These are phyloP conservation scores for Tadarida brasiliensis DNA, from an alignment of 2,797 vertebrate species.

Conservation along the genomic window DNA sequence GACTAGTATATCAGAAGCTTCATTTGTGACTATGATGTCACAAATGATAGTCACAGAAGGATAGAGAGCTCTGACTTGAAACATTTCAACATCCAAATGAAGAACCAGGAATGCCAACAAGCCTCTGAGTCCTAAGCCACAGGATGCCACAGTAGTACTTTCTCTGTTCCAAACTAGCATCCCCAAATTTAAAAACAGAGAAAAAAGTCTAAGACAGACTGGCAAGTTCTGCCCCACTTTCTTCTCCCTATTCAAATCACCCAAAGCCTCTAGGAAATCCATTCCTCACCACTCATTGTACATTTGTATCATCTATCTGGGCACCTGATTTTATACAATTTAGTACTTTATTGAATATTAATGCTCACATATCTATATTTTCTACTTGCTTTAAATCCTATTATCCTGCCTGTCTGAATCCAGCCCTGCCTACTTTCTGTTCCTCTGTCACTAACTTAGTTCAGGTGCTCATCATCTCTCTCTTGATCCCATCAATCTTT, in stretches of 20 bases:
- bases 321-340: background rate
- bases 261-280: background rate
- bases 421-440: background rate
- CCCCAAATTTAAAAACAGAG: constrained; percentile 21
- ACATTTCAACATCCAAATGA: constrained; percentile 2
- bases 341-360: background rate
- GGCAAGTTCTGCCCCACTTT: background rate
- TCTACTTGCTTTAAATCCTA: background rate
- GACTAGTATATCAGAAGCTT: background rate
- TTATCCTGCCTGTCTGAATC: background rate
- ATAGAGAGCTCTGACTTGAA: background rate
- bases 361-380: background rate
- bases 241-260: background rate
- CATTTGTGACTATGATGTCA: background rate
- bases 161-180: background rate
- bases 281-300: background rate
- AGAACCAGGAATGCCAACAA: background rate
- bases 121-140: background rate
- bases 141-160: constrained; percentile 6
- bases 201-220: background rate
- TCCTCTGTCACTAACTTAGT: background rate
- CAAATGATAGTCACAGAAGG: background rate
- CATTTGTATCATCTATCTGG: background rate
- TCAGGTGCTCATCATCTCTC: background rate
- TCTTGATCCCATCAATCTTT: background rate